Evolutionary conservation across 1,140 invertebrate species (phyloP).

Genomic region (Drosophila melanogaster): Release_6_plus_ISO1_MT NT_033779.5:15355001-15355500

Average conservation of each 20-base stretch:
- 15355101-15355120: slow-evolving; percentile 75
- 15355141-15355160: slow-evolving; percentile 71
- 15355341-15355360: slow-evolving; percentile 84
- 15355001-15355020: slow-evolving; percentile 17
- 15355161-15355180: slow-evolving; percentile 53
- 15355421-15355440: slow-evolving; percentile 36
- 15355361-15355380: slow-evolving; percentile 79
- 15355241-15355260: slow-evolving; percentile 81
- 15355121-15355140: slow-evolving; percentile 49
- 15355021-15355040: slow-evolving; percentile 55
- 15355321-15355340: slow-evolving; percentile 80
- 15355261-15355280: slow-evolving; percentile 63
- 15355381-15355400: slow-evolving; percentile 56
- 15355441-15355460: slow-evolving; percentile 6
- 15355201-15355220: slow-evolving; percentile 47
- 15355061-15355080: slow-evolving; percentile 84
- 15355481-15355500: slow-evolving; percentile 58
- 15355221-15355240: slow-evolving; percentile 73
- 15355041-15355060: slow-evolving; percentile 74
- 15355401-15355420: slow-evolving; percentile 25
- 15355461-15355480: slow-evolving; percentile 36
- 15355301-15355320: slow-evolving; percentile 56
- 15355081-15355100: slow-evolving; percentile 83
- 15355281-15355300: slow-evolving; percentile 59
- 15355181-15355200: slow-evolving; percentile 21